A percentile compares a stretch with the other conserved stretches of the same genome.
Evolutionary conservation across 2,888 invertebrate species (phyloP).

Genomic region (Spodoptera picta): DNA sequence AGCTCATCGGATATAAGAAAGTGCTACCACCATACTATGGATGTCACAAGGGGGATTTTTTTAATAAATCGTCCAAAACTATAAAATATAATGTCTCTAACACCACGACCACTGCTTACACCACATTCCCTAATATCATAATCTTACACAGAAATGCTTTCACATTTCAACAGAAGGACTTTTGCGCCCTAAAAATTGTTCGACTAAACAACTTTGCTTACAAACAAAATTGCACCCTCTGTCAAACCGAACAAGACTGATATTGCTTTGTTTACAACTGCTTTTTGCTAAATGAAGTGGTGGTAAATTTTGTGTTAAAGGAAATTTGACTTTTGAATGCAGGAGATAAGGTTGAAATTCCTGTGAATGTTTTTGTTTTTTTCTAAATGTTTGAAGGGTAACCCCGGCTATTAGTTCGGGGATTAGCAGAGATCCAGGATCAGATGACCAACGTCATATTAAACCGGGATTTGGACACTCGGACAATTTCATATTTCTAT

Average conservation of each 20-base stretch:
- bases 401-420: constrained; percentile 83
- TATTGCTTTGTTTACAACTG: constrained; percentile 9
- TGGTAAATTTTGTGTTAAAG: constrained; percentile 19
- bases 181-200: constrained; percentile 78
- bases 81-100: constrained; percentile 67
- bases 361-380: constrained; percentile 19
- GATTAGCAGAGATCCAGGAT: constrained; percentile 84
- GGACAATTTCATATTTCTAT: constrained; percentile 79
- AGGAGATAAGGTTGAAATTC: constrained; percentile 40
- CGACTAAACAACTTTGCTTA: constrained; percentile 51
- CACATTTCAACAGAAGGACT: constrained; percentile 76
- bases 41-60: constrained; percentile 53
- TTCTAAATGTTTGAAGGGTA: constrained; percentile 62
- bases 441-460: constrained; percentile 86
- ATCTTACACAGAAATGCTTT: constrained; percentile 88
- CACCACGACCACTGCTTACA: constrained; percentile 72
- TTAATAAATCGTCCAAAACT: constrained; percentile 65
- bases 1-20: constrained; percentile 10
- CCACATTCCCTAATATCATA: constrained; percentile 82
- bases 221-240: constrained; percentile 59
- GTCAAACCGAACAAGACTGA: neutral
- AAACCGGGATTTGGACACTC: constrained; percentile 83
- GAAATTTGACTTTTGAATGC: constrained; percentile 18
- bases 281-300: constrained; percentile 28
- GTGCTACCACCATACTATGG: constrained; percentile 33